Base-by-base conservation (phyloP, 1,140 invertebrate genomes). In the Neotoxoptera formosana region DNA sequence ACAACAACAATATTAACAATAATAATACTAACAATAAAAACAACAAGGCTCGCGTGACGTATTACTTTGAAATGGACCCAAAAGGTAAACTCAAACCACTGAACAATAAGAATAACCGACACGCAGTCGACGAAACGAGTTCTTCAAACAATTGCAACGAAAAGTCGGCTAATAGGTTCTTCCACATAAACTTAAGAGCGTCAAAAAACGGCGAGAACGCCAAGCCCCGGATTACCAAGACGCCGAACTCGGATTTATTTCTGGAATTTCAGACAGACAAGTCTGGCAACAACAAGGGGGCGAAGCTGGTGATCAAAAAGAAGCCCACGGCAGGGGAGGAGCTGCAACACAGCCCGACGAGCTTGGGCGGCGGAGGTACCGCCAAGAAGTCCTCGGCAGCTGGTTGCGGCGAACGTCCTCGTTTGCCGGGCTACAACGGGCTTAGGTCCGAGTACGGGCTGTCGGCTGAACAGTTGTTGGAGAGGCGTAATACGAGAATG, bases 401-500 rank as follows among this genome's bases (percentile, higher is more conserved):
- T 47, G 89, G 89, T 0, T 36, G 88, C n/a, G 93, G 67, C 67
- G 94, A 90, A 30, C 86, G 94, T 48, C 51, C 93, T 45, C 91
- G 93, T 36, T 89, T 95, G 1, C 94, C 94, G 25, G 90, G 88
- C 7, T 95, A 95, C 86, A 94, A 94, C 56, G 94, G 94, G 30
- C 93, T 94, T 7, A 90, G 94, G 20, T 90, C 94, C 21, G 94
- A 94, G 88, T 95, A 95, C 90, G 94, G 94, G 23, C 91, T 95
- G 21, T 94, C 94, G 67, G 94, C 94, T 1, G 94, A 95, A 84
- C 94, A 94, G 81, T 93, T 95, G 1, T 84, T 94, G 67, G 94
- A 95, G 48, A 94, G 94, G 48, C 84, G 60, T 2, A 92, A 51
- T 8, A 34, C 34, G 9, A 92, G 51, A 88, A 84, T 45, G 86